These are phyloP conservation scores for Palythoa heliodiscus DNA, from an alignment of 92 coral and sea anemone species.

Conservation along the genomic window DNA sequence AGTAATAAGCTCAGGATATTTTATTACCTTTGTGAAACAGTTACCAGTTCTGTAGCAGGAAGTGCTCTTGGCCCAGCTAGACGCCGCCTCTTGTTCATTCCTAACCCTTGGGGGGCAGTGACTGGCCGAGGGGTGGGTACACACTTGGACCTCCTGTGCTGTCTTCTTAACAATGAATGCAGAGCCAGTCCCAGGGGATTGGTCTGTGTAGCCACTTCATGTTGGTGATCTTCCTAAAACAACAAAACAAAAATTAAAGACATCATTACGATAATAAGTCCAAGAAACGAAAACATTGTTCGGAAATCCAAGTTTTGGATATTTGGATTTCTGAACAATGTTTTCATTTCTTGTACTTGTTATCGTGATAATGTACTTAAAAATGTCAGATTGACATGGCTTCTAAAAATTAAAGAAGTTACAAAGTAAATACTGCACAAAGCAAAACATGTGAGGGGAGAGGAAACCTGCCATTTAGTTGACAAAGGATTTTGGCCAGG, in stretches of 20 bases:
- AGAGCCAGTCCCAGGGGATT: constrained; percentile 74
- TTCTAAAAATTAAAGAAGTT: too few relatives aligned
- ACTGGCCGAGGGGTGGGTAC: constrained; percentile 83
- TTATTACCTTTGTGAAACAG: constrained; percentile 65
- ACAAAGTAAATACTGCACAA: neutral
- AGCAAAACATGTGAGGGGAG: neutral
- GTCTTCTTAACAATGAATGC: constrained; percentile 82
- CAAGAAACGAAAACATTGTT: too few relatives aligned
- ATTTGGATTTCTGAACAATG: too few relatives aligned
- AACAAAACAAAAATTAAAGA: neutral
- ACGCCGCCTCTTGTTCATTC: constrained; percentile 75
- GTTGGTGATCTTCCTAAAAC: constrained; percentile 46
- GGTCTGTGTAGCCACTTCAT: constrained; percentile 41
- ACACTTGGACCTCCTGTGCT: constrained; percentile 69
- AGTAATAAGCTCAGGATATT: neutral
- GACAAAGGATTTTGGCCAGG: too few relatives aligned
- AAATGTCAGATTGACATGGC: too few relatives aligned
- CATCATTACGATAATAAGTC: too few relatives aligned
- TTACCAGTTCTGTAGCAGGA: constrained; percentile 63
- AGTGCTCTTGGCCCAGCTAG: constrained; percentile 89
- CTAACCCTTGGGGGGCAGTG: constrained; percentile 75
- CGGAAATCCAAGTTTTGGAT: too few relatives aligned
- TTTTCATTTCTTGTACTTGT: too few relatives aligned
- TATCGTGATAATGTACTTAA: neutral
- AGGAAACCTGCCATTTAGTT: too few relatives aligned